phyloP scores from a whole-genome alignment of 2,888 invertebrate genomes.

The Leucoma salicis region DNA sequence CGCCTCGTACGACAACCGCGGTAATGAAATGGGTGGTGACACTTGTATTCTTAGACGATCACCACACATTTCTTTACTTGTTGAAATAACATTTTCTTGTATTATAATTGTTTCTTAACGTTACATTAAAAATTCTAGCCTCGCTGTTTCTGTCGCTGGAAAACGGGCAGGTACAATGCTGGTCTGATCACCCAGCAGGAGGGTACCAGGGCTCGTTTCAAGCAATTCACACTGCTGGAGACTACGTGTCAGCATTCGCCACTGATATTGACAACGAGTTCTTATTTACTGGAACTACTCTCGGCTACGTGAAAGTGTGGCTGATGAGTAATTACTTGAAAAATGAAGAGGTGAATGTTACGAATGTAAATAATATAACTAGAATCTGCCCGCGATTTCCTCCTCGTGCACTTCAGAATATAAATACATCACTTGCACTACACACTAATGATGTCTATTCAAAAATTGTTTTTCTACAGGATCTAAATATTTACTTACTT shows the following conservation, averaged over 20 bases:
- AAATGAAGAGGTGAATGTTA: constrained; percentile 55
- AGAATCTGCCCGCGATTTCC: too few species aligned
- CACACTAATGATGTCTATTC: too few species aligned
- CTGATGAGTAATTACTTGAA: constrained; percentile 85
- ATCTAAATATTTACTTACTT: too few species aligned
- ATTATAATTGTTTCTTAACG: too few species aligned
- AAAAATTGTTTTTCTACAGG: too few species aligned
- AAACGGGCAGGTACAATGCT: constrained; percentile 89
- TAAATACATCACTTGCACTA: too few species aligned
- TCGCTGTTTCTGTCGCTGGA: constrained; percentile 87
- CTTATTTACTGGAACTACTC: constrained; percentile 86
- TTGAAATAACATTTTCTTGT: too few species aligned
- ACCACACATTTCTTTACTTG: too few species aligned
- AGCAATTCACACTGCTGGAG: constrained; percentile 85
- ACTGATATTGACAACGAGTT: constrained; percentile 87
- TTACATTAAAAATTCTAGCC: constrained; percentile 73
- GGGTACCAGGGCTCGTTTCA: constrained; percentile 87
- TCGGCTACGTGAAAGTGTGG: constrained; percentile 92
- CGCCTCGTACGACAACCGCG: too few species aligned
- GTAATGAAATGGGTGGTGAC: too few species aligned
- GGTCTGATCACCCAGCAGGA: constrained; percentile 90
- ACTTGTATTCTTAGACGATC: too few species aligned
- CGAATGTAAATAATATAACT: neutral
- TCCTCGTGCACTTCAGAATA: too few species aligned
- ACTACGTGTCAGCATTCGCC: constrained; percentile 85